Conservation (phyloP, 1,140 invertebrate genomes). For the Halesus radiatus region DNA sequence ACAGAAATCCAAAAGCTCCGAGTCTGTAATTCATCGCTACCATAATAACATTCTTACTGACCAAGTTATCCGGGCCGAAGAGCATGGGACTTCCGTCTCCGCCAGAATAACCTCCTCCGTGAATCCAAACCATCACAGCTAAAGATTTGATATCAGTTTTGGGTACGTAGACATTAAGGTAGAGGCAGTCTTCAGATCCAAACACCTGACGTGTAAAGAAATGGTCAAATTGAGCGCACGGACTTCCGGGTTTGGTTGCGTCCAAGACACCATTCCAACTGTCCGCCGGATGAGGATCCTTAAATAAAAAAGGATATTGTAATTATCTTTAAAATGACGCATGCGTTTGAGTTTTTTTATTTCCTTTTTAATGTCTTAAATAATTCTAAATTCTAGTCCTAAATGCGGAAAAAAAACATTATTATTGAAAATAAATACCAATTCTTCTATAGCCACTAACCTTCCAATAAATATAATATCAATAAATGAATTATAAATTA, state of each 20-base stretch:
- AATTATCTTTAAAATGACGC: too few relatives aligned
- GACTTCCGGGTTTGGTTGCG: conserved; percentile 59
- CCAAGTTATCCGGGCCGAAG: conserved; percentile 70
- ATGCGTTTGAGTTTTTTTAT: too few relatives aligned
- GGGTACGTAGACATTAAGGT: conserved; percentile 62
- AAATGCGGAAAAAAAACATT: too few relatives aligned
- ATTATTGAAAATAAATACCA: too few relatives aligned
- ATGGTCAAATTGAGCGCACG: conserved; percentile 52
- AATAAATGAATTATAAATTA: too few relatives aligned
- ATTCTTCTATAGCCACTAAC: too few relatives aligned
- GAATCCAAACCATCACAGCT: conserved; percentile 79
- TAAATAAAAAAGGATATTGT: too few relatives aligned
- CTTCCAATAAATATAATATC: too few relatives aligned
- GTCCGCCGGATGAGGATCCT: neutral
- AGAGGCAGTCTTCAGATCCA: conserved; percentile 60
- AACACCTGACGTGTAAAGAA: conserved; percentile 45
- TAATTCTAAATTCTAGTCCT: too few relatives aligned
- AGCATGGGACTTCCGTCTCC: conserved; percentile 65
- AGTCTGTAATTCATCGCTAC: conserved; percentile 76
- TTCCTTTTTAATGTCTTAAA: too few relatives aligned
- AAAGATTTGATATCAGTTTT: conserved; percentile 48
- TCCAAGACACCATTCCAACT: neutral
- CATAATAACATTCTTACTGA: conserved; percentile 71
- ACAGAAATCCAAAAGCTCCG: too few relatives aligned
- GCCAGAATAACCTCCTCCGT: conserved; percentile 76